Evolutionary conservation across 2,888 invertebrate species (phyloP), one percentile per base, ranked within the genome.

Genomic region (Pycnomerus fuliginosus): DNA sequence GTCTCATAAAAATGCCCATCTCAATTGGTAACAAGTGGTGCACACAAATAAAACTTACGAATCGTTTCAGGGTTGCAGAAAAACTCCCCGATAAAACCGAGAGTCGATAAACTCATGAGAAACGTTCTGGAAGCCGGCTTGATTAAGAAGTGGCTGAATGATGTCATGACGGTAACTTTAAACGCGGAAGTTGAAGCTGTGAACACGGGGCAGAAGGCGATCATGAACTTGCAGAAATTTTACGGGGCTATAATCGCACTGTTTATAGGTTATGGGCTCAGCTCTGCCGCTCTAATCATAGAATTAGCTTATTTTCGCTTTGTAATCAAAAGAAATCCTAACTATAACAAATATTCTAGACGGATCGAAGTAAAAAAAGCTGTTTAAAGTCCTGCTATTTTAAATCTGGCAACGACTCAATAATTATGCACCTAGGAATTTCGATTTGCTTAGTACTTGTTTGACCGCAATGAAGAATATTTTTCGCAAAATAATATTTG

Each of bases 1-100:
- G 91, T 65, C 80, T 85, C 0, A 82, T 90, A 3, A 82, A 84
- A 53, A 86, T 88, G 78, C 90, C 90, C 0, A 80, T 90, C 35
- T 87, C 89, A 0, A 75, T 91, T 47, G 63, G 63, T 61, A 52
- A 29, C 36, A 24, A 24, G n/a, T 28, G n/a, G 12, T 11, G 12
- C 7, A 12, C 12, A n/a, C n/a, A 31, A 4, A 5, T 37, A n/a
- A 35, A 10, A 5, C 14, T 41, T 33, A 27, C 4, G 3, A 16
- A 31, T 25, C 4, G 24, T 44, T 50, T 27, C 23, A 63, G 90
- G 89, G 0, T 77, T 90, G 57, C 86, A 87, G 60, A 90, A 85
- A 60, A 89, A 90, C 67, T 89, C 90, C 0, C 87, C 89, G 0
- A 67, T 90, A 3, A 88, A 87, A 61, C 77, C 80, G 0, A 72